phyloP scores from a whole-genome alignment of 2,888 invertebrate species.

The Carpatolechia fugitivella region DNA sequence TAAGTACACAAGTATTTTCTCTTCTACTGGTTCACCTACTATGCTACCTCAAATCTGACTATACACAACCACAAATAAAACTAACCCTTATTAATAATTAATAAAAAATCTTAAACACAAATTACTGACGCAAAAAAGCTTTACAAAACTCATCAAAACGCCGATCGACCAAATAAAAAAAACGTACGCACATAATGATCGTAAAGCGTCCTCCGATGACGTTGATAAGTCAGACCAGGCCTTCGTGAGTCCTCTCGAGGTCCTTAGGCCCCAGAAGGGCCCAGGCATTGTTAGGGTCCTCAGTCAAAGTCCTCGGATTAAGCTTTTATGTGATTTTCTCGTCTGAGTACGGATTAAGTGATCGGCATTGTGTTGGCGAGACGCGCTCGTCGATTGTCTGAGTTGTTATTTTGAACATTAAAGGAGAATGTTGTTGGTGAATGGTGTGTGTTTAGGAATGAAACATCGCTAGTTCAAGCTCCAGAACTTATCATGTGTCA shows the following conservation, averaged over 20 bases:
- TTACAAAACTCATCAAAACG: background rate
- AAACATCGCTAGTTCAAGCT: too few species aligned
- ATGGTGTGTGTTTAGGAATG: background rate
- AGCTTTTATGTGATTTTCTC: conserved; percentile 49
- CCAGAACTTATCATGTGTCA: too few species aligned
- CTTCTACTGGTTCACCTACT: too few species aligned
- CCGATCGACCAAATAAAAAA: conserved; percentile 5
- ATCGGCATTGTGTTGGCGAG: conserved; percentile 21
- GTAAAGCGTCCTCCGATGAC: conserved; percentile 29
- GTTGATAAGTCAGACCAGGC: conserved; percentile 42
- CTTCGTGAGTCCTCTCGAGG: conserved; percentile 19
- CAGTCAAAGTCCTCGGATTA: conserved; percentile 30
- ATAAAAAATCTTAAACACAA: background rate
- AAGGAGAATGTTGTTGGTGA: background rate
- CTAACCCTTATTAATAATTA: background rate
- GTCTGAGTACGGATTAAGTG: conserved; percentile 42
- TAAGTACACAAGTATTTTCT: too few species aligned
- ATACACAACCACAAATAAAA: too few species aligned
- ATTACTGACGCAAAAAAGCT: background rate
- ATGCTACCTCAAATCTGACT: too few species aligned
- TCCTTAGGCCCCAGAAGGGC: conserved; percentile 13
- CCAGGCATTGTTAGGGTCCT: conserved; percentile 24
- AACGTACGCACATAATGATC: conserved; percentile 5
- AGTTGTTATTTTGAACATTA: background rate
- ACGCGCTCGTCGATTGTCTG: conserved; percentile 1